Evolutionary conservation across 2,888 invertebrate species (phyloP).

Genomic region (Iphiclides podalirius): DNA sequence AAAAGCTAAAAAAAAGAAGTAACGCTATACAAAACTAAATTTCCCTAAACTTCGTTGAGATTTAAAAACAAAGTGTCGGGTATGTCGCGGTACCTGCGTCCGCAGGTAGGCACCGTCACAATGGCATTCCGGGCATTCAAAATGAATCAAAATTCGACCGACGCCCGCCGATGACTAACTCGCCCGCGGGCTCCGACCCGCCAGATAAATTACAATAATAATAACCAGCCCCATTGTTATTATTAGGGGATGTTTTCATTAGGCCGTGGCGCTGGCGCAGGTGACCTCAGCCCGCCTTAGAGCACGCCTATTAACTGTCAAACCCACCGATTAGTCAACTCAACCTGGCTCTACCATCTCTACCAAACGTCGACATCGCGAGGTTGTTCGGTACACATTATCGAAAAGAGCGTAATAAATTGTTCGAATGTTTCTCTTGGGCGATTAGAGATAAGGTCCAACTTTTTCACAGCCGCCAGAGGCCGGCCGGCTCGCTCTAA

Average conservation of each 20-base stretch:
- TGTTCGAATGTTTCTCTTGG: conserved; percentile 27
- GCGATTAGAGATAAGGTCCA: conserved; percentile 25
- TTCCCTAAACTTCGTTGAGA: conserved; percentile 63
- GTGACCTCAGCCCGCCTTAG: too few species aligned
- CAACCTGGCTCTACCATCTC: background rate
- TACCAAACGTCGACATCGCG: conserved; percentile 4
- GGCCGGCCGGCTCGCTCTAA: conserved; percentile 47
- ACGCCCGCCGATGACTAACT: conserved; percentile 50
- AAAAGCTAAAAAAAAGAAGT: background rate
- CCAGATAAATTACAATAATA: conserved; percentile 70
- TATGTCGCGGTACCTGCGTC: conserved; percentile 44
- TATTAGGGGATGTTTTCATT: conserved; percentile 73
- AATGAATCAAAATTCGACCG: conserved; percentile 74
- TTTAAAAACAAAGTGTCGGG: conserved; percentile 56
- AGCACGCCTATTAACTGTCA: too few species aligned
- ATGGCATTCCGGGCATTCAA: conserved; percentile 75
- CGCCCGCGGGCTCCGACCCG: conserved; percentile 36
- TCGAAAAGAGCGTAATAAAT: conserved; percentile 31
- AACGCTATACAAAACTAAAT: conserved; percentile 44
- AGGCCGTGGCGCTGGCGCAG: conserved; percentile 45
- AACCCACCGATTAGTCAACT: too few species aligned
- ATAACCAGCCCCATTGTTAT: conserved; percentile 61
- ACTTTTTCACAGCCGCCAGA: conserved; percentile 33
- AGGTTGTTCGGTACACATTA: conserved; percentile 25
- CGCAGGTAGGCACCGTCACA: conserved; percentile 68